phyloP scores from a whole-genome alignment of 2,113 vertebrate species.

The Seriola quinqueradiata region DNA sequence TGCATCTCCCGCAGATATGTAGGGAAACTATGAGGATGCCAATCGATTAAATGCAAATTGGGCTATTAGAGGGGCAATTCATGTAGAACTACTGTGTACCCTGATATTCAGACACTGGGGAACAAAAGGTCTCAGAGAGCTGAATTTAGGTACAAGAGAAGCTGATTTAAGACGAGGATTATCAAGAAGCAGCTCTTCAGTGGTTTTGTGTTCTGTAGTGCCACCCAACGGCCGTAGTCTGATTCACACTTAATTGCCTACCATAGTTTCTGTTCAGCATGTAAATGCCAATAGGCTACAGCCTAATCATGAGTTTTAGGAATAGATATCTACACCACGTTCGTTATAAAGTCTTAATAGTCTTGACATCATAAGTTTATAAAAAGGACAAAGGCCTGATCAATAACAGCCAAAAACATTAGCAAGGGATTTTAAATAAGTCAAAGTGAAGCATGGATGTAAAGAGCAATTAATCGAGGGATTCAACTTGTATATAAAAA shows the following conservation, averaged over 20 bases:
- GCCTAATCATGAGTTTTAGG: no score
- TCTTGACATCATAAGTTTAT: no score
- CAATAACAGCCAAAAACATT: no score
- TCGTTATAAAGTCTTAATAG: no score
- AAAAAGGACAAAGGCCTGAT: no score
- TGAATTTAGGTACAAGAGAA: neutral
- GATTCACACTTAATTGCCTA: constrained; percentile 3
- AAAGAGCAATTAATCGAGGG: no score
- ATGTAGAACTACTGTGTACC: neutral
- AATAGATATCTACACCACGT: no score
- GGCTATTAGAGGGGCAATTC: neutral
- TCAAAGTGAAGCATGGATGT: no score
- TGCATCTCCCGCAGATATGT: neutral
- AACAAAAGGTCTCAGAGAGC: neutral
- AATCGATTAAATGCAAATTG: neutral
- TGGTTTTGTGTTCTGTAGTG: neutral
- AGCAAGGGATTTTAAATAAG: neutral
- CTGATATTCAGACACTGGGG: neutral
- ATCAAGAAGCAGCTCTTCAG: neutral
- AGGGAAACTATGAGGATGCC: no score
- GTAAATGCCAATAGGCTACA: no score
- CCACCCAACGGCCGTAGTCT: constrained; percentile 37
- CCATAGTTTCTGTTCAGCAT: neutral
- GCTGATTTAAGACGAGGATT: neutral
- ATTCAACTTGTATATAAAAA: no score